Percentiles rank a stretch among this genome's conserved stretches.
These are phyloP conservation scores for Gouania willdenowi DNA, from an alignment of 2,797 vertebrate genomes.

Conservation along the genomic window DNA sequence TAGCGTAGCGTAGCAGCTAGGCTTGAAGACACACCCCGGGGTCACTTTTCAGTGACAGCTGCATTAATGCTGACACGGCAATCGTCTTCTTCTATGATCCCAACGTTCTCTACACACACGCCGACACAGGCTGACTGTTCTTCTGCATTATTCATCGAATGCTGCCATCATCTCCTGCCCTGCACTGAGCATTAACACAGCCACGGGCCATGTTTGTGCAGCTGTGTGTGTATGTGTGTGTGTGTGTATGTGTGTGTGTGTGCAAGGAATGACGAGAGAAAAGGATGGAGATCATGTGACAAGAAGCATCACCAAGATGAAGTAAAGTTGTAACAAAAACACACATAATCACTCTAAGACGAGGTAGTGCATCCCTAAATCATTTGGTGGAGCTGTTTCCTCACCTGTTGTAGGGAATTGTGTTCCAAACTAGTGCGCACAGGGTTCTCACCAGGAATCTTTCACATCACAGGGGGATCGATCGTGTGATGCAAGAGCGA, in stretches of 20 bases:
- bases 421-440: too few species aligned
- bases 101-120: conserved; percentile 16
- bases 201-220: background rate
- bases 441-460: too few species aligned
- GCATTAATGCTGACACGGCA: conserved; percentile 78
- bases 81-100: conserved; percentile 44
- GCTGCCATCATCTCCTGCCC: conserved; percentile 62
- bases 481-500: too few species aligned
- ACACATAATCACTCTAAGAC: too few species aligned
- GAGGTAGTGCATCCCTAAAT: too few species aligned
- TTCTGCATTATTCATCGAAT: conserved; percentile 70
- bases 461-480: too few species aligned
- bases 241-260: background rate
- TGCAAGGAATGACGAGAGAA: background rate
- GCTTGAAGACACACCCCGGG: conserved; percentile 59
- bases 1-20: background rate
- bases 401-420: too few species aligned
- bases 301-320: too few species aligned
- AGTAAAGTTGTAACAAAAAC: too few species aligned
- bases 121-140: conserved; percentile 16
- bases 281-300: too few species aligned
- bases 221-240: background rate
- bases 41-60: conserved; percentile 42
- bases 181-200: conserved; percentile 48
- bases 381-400: too few species aligned